Base-by-base conservation (phyloP, 2,797 vertebrate genomes). In the Chiloscyllium punctatum region DNA sequence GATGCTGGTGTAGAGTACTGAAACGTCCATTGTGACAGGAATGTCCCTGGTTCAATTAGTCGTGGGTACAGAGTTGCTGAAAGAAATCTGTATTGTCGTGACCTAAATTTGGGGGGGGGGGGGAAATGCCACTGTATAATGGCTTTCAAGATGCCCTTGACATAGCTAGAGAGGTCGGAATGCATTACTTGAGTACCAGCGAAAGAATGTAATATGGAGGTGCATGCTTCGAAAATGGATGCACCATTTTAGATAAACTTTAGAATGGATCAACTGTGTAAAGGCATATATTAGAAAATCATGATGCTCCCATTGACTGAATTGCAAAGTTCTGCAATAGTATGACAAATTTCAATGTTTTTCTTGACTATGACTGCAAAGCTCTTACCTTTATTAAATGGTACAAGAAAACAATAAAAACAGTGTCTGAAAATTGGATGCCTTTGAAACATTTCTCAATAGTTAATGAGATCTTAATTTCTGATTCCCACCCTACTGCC, bases 371-470 rank as follows among this genome's bases (percentile, higher is more conserved):
- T 77, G 51, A 95, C 30, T 33, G 15, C 53, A 16, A 74, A 95
- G 57, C 25, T 95, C 71, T 33, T 42, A 95, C 48, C 15, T 95
- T 72, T 95, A 95, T 74, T 74, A 71, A 95, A 95, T 33, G 27
- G 6, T 91, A 30, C 27, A 62, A 95, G 42, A 27, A 95, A 95
- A 95, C 42, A 95, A 95, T 95, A 95, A 77, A 92, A 77, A 30
- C 27, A 77, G 94, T 77, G 94, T 77, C 16, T 57, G 42, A 95
- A 95, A 53, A 95, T 23, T 72, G 69, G 48, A 74, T 95, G 48
- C 71, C 71, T 95, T 48, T 48, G 69, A 77, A 95, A 95, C 42
- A 69, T 69, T 92, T 92, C 90, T 66, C 90, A 92, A 92, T 48
- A 27, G 66, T 69, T 92, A 37, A 68, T 9, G 21, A 37, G 66